Percentiles rank a stretch among this genome's conserved stretches.
Conservation (phyloP, 2,113 vertebrate species). For the Pica pica region DNA sequence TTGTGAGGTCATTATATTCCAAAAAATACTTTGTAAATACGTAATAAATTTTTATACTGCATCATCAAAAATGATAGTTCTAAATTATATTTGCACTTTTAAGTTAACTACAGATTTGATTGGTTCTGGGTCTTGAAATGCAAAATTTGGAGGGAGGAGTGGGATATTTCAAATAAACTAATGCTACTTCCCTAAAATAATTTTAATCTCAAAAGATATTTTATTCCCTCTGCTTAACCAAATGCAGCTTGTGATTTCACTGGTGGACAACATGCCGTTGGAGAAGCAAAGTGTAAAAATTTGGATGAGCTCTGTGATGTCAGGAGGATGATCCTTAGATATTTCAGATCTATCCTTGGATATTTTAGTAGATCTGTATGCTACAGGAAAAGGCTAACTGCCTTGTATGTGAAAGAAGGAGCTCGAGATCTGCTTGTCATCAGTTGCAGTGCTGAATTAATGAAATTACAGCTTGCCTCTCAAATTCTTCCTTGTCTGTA, state of each 20-base stretch:
- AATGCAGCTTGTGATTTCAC: not conserved
- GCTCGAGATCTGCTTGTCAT: not conserved
- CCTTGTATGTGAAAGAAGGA: not conserved
- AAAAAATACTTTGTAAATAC: not conserved
- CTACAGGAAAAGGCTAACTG: not conserved
- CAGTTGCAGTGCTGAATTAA: not conserved
- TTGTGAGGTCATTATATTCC: not conserved
- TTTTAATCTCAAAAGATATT: not conserved
- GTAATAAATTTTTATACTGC: not conserved
- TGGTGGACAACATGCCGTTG: not conserved
- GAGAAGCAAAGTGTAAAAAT: not conserved
- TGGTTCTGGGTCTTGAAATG: not conserved
- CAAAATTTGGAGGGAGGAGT: not conserved
- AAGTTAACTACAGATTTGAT: not conserved
- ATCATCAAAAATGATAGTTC: not conserved
- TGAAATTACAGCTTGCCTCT: not conserved
- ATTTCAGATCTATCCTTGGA: not conserved
- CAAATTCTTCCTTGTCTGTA: not conserved
- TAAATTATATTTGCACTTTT: not conserved
- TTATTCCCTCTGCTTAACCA: not conserved
- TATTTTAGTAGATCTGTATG: not conserved
- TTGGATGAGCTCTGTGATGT: not conserved
- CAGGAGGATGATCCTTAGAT: not conserved
- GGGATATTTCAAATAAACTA: not conserved
- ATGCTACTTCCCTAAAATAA: not conserved